Evolutionary conservation across 2,888 invertebrate genomes (phyloP).

Genomic region (Caenorhabditis japonica): DNA sequence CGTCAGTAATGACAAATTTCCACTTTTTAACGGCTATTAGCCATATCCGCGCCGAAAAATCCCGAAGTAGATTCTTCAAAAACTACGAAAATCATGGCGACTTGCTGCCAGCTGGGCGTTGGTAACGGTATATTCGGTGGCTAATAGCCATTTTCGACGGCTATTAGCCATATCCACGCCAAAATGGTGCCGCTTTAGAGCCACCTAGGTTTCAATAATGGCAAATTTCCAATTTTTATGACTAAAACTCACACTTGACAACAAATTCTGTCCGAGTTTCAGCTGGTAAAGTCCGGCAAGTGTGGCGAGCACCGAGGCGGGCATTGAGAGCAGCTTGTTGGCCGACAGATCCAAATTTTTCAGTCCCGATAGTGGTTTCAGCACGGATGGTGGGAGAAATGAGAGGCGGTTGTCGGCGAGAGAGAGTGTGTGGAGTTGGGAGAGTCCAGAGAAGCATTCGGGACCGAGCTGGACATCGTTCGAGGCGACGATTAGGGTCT

Average conservation of each 20-base stretch:
- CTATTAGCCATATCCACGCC: too few relatives aligned
- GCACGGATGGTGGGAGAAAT: slow-evolving; percentile 60
- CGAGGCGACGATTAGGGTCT: slow-evolving; percentile 55
- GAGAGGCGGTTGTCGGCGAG: slow-evolving; percentile 54
- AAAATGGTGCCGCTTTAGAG: too few relatives aligned
- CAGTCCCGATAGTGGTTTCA: slow-evolving; percentile 41
- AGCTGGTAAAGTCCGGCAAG: slow-evolving; percentile 39
- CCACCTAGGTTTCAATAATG: too few relatives aligned
- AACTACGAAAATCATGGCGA: too few relatives aligned
- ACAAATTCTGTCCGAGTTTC: slow-evolving; percentile 48
- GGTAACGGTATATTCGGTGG: too few relatives aligned
- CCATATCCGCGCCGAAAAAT: too few relatives aligned
- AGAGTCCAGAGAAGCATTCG: slow-evolving; percentile 55
- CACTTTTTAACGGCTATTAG: too few relatives aligned
- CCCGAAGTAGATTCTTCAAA: too few relatives aligned
- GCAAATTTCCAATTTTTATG: too few relatives aligned
- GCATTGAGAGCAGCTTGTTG: slow-evolving; percentile 60
- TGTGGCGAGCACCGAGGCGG: slow-evolving; percentile 50
- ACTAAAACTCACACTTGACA: slow-evolving; percentile 53
- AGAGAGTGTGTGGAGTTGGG: slow-evolving; percentile 40
- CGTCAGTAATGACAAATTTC: too few relatives aligned
- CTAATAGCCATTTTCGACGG: too few relatives aligned
- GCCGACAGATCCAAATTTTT: slow-evolving; percentile 50
- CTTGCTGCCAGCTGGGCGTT: too few relatives aligned
- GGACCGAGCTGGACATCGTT: slow-evolving; percentile 60